Evolutionary conservation across 1,140 invertebrate species (phyloP), one percentile per base, ranked within the genome.

Genomic region (Vollenhovia emeryi): DNA sequence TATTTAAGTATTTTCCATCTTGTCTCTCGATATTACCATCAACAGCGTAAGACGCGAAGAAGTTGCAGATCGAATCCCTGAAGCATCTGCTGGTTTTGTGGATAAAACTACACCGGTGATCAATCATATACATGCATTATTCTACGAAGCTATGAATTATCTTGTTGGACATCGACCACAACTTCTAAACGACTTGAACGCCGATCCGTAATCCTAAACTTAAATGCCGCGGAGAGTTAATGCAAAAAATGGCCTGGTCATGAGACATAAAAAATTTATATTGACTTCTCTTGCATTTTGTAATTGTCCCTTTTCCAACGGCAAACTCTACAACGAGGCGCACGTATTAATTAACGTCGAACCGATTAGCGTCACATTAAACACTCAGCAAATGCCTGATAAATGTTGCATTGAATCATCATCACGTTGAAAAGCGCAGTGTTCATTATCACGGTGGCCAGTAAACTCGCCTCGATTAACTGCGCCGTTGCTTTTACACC

Each of bases 141-240:
- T 86, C 71, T 57, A 59, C 18, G 40, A 69, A 82, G 40, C 55
- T 55, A 87, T 90, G 80, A 89, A 90, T 87, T 86, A 73, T 57
- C 48, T 30, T 45, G n/a, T 40, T 24, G n/a, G 27, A 45, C 57
- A 48, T 82, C 74, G 52, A 84, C 76, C 48, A 66, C 36, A 9
- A 68, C 40, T n/a, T 68, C 8, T 27, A 55, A 64, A 50, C 43
- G 2, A 0, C 43, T 27, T 55, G 9, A 45, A 82, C 43, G 8
- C n/a, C n/a, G 8, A 24, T 24, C 21, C 40, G 64, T n/a, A 36
- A 21, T 33, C 15, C 7, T 48, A 1, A 48, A 59, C 33, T 59
- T 15, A 30, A 89, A 84, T 88, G 73, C 75, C 59, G n/a, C 21
- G 27, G 18, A 55, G 78, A 84, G 33, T 52, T 43, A 86, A 86